Conservation (phyloP, 1,140 invertebrate genomes). For the Pinna nobilis region DNA sequence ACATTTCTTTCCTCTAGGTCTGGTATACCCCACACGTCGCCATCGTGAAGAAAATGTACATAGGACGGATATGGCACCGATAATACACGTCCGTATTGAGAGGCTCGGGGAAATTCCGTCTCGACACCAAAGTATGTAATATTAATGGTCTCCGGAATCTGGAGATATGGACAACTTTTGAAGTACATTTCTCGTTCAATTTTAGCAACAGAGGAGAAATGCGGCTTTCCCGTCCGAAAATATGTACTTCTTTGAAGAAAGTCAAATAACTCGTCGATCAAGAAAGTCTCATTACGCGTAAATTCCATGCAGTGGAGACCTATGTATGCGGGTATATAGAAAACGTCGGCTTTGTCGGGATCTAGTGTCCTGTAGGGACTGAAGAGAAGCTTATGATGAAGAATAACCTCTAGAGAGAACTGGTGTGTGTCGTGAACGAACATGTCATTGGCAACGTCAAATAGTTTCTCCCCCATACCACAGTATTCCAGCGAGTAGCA, state of each 20-base stretch:
- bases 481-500: slow-evolving; percentile 42
- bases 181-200: slow-evolving; percentile 58
- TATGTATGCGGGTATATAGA: slow-evolving; percentile 63
- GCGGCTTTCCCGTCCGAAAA: slow-evolving; percentile 50
- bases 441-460: slow-evolving; percentile 16
- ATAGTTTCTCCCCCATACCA: slow-evolving; percentile 55
- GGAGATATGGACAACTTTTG: slow-evolving; percentile 46
- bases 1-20: slow-evolving; percentile 38
- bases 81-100: slow-evolving; percentile 35
- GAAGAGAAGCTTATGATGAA: slow-evolving; percentile 59
- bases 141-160: slow-evolving; percentile 21
- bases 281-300: no score
- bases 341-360: slow-evolving; percentile 54
- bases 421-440: slow-evolving; percentile 52
- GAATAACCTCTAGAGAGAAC: slow-evolving; percentile 59
- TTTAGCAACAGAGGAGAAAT: slow-evolving; percentile 56
- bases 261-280: neutral
- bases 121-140: slow-evolving; percentile 57
- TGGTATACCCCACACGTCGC: no score
- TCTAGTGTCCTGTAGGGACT: slow-evolving; percentile 54
- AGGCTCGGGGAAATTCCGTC: no score
- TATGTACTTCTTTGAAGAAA: slow-evolving; percentile 5
- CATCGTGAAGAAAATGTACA: slow-evolving; percentile 28
- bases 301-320: slow-evolving; percentile 48
- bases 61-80: slow-evolving; percentile 64